Conservation (phyloP, 1,140 invertebrate species). For the Gryllus bimaculatus region DNA sequence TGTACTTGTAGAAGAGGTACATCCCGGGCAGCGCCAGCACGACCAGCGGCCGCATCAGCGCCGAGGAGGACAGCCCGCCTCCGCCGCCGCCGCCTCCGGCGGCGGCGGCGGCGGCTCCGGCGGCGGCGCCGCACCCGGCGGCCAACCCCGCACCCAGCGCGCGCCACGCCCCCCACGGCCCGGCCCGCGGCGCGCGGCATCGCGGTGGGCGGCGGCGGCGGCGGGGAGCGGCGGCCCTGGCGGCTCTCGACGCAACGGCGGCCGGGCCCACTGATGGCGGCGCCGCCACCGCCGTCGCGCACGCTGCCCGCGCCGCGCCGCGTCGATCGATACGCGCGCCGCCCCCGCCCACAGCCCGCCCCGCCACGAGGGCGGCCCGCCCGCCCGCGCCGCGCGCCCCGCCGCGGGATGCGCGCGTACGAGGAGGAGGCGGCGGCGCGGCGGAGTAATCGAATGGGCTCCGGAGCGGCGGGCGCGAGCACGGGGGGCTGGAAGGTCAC, state of each 20-base stretch:
- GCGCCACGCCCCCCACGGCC: no score
- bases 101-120: no score
- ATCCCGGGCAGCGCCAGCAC: conserved; percentile 74
- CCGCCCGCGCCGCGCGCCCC: no score
- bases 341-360: no score
- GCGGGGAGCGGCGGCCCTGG: no score
- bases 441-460: background rate
- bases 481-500: no score
- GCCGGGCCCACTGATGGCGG: background rate
- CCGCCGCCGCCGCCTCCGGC: no score
- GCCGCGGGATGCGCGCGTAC: background rate
- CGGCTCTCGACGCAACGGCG: background rate
- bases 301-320: background rate
- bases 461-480: no score
- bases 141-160: no score
- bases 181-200: background rate
- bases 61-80: conserved; percentile 43
- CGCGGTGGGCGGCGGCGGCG: no score
- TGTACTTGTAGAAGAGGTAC: conserved; percentile 85
- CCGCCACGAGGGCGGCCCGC: no score
- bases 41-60: conserved; percentile 67
- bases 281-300: background rate
- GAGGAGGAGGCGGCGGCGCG: background rate
- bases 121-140: no score
- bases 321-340: background rate